Evolutionary conservation across 2,888 invertebrate genomes (phyloP).

Genomic region (Lasioglossum zephyrum): DNA sequence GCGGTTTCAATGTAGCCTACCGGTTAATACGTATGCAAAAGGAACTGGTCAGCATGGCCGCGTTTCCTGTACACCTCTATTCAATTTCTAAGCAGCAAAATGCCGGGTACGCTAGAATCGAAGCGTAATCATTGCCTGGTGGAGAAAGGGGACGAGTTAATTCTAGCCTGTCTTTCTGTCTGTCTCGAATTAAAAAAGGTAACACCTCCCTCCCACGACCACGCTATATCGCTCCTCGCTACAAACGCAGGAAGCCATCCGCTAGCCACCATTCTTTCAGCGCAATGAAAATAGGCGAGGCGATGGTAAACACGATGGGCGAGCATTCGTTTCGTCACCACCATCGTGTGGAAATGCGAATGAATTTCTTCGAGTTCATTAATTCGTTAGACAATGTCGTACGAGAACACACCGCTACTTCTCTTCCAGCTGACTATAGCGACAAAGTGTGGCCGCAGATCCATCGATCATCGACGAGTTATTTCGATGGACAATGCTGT

Average conservation of each 20-base stretch:
- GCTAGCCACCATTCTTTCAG: conserved; percentile 5
- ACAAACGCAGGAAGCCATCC: conserved; percentile 59
- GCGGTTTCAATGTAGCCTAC: conserved; percentile 40
- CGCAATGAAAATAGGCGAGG: not conserved
- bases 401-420: no score
- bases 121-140: conserved; percentile 52
- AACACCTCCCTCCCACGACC: conserved; percentile 60
- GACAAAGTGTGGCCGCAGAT: not conserved
- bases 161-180: conserved; percentile 78
- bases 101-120: conserved; percentile 64
- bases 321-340: not conserved
- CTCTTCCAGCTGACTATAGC: no score
- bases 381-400: no score
- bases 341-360: no score
- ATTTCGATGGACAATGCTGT: conserved; percentile 68
- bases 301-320: not conserved
- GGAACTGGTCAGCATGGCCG: conserved; percentile 64
- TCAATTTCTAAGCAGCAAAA: conserved; percentile 75
- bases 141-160: conserved; percentile 72
- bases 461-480: conserved; percentile 74
- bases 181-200: conserved; percentile 65
- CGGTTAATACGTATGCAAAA: conserved; percentile 19
- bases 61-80: conserved; percentile 74
- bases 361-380: no score
- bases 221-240: conserved; percentile 37